These are phyloP conservation scores for Scarus forsteni DNA, from an alignment of 2,797 vertebrate species.

Conservation along the genomic window DNA sequence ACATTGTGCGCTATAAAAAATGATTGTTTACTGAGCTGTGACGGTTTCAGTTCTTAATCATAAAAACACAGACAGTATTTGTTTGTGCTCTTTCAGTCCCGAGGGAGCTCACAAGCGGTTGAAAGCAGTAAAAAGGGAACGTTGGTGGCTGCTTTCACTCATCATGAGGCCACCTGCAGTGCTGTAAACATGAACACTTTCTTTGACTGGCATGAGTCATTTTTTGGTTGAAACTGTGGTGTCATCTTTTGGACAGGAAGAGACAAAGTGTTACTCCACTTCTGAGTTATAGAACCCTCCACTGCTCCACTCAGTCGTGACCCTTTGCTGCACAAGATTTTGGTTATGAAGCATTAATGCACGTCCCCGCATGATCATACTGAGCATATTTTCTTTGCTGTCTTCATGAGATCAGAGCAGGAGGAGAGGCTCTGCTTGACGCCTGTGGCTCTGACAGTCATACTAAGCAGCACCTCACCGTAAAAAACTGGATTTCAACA, in stretches of 20 bases:
- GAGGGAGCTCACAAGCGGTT: conserved; percentile 36
- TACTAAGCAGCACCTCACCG: conserved; percentile 55
- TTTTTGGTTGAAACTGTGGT: no score
- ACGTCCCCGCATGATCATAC: neutral
- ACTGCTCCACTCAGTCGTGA: neutral
- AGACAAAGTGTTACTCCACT: no score
- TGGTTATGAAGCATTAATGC: neutral
- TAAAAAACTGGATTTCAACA: conserved; percentile 67
- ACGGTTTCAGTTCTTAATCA: conserved; percentile 62
- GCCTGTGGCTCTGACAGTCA: conserved; percentile 57
- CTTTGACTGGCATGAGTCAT: conserved; percentile 46
- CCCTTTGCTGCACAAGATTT: conserved; percentile 1
- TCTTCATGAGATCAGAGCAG: conserved; percentile 44
- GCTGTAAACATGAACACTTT: conserved; percentile 40
- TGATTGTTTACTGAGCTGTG: conserved; percentile 28
- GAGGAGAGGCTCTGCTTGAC: conserved; percentile 29
- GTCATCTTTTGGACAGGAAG: no score
- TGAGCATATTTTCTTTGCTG: conserved; percentile 15
- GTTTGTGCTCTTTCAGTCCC: conserved; percentile 44
- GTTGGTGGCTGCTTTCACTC: conserved; percentile 53
- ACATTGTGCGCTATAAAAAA: neutral
- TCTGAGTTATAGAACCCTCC: no score
- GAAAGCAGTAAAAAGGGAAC: conserved; percentile 70
- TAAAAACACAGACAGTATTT: conserved; percentile 57
- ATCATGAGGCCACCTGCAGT: conserved; percentile 63